Evolutionary conservation across 2,113 vertebrate species (phyloP).

Genomic region (Montifringilla adamsi): DNA sequence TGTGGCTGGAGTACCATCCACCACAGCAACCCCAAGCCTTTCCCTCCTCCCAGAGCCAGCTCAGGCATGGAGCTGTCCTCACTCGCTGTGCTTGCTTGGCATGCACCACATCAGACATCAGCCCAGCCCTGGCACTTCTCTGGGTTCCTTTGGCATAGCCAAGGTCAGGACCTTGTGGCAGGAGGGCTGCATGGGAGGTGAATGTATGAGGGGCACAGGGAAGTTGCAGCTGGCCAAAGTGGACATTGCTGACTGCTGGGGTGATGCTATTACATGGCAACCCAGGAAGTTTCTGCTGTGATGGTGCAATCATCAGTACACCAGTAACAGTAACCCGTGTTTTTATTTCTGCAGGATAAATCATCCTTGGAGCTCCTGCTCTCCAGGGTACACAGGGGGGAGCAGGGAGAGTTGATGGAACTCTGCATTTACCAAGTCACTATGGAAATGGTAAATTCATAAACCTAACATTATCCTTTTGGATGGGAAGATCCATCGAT

Average conservation of each 20-base stretch:
- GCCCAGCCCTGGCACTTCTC: not conserved
- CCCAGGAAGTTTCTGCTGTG: not conserved
- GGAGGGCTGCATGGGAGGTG: not conserved
- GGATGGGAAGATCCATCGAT: not conserved
- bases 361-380: not conserved
- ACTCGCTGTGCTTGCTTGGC: fast-evolving
- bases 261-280: not conserved
- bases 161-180: not conserved
- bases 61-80: not conserved
- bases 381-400: not conserved
- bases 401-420: not conserved
- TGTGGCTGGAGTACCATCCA: not conserved
- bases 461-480: not conserved
- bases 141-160: not conserved
- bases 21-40: not conserved
- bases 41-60: not conserved
- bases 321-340: fast-evolving
- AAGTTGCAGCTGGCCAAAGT: not conserved
- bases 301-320: not conserved
- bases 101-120: not conserved
- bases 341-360: not conserved
- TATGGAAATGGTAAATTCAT: not conserved
- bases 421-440: not conserved
- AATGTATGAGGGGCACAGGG: not conserved
- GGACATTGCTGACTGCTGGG: not conserved